Conservation (phyloP, 2,113 vertebrate species). For the Tretioscincus oriximinensis region DNA sequence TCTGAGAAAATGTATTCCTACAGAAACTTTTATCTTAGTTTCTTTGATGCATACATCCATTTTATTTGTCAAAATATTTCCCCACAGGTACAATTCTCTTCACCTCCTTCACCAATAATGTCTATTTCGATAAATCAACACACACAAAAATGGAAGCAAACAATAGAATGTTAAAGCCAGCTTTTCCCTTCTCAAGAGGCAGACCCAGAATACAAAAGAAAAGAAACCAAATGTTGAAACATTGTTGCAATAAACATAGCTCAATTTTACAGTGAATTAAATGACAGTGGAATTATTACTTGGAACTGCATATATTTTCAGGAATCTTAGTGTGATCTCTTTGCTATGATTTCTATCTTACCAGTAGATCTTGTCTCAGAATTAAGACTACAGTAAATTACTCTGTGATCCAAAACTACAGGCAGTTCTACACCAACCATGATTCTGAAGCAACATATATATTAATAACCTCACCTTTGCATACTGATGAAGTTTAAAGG, state of each 20-base stretch:
- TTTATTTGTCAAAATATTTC: not conserved
- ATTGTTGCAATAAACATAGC: not conserved
- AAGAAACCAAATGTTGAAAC: not conserved
- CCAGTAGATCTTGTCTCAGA: too few species aligned
- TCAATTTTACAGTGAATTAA: not conserved
- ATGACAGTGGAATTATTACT: not conserved
- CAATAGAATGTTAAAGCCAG: not conserved
- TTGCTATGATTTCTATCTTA: too few species aligned
- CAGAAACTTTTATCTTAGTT: not conserved
- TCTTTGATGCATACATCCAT: not conserved
- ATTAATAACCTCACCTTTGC: too few species aligned
- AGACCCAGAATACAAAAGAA: not conserved
- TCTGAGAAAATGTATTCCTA: not conserved
- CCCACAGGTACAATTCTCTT: not conserved
- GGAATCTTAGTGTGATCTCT: too few species aligned
- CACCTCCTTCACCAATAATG: not conserved
- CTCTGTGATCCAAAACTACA: too few species aligned
- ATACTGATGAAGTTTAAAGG: too few species aligned
- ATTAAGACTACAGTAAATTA: too few species aligned
- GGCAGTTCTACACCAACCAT: too few species aligned
- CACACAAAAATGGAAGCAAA: constrained; percentile 14
- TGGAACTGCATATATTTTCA: too few species aligned
- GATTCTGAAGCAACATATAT: too few species aligned
- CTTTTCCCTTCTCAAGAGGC: not conserved
- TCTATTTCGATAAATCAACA: constrained; percentile 9